Evolutionary conservation across 2,888 invertebrate species (phyloP).

Genomic region (Melitaea athalia): DNA sequence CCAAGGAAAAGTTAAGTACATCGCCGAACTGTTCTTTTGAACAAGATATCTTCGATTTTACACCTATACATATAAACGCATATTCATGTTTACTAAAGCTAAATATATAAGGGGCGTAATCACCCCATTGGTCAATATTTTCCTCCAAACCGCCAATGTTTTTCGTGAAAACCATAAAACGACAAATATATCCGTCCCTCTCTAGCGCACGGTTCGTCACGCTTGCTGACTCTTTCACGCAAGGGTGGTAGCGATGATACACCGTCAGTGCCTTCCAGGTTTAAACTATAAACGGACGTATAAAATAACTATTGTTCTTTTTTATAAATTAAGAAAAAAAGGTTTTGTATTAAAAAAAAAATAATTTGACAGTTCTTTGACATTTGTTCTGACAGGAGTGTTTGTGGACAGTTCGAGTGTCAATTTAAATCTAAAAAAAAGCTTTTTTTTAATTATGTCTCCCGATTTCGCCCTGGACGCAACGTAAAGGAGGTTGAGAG

Average conservation of each 20-base stretch:
- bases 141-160: constrained; percentile 57
- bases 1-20: neutral
- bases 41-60: neutral
- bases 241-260: constrained; percentile 58
- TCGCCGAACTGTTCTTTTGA: neutral
- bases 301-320: constrained; percentile 33
- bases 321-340: constrained; percentile 12
- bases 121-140: constrained; percentile 61
- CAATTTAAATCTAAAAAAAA: neutral
- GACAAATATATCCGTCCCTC: constrained; percentile 56
- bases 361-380: neutral
- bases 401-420: neutral
- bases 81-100: neutral
- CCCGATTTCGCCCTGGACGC: constrained; percentile 50
- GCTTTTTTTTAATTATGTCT: constrained; percentile 44
- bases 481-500: constrained; percentile 45
- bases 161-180: constrained; percentile 63
- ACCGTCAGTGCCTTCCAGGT: constrained; percentile 72
- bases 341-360: constrained; percentile 35
- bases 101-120: constrained; percentile 20
- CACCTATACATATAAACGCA: neutral
- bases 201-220: constrained; percentile 49
- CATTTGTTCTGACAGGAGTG: neutral
- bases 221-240: constrained; percentile 57
- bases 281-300: constrained; percentile 73